A percentile compares a stretch with the other conserved stretches of the same genome.
phyloP scores from a whole-genome alignment of 2,888 invertebrate species.

The Monopis laevigella region DNA sequence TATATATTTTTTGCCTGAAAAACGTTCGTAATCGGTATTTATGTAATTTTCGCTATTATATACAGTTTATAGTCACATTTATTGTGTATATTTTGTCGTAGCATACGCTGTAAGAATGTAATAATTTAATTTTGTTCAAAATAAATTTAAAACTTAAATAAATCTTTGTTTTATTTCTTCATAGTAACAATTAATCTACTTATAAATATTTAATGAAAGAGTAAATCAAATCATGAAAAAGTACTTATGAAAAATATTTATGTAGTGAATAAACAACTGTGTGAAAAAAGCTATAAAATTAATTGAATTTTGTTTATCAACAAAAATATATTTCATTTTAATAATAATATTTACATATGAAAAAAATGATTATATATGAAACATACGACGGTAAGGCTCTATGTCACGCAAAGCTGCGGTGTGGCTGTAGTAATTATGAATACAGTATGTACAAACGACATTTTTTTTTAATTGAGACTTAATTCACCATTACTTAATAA shows the following conservation, averaged over 20 bases:
- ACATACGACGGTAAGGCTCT: constrained; percentile 1
- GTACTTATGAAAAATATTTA: neutral
- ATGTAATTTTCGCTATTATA: neutral
- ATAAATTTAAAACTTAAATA: constrained; percentile 41
- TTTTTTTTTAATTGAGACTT: too few relatives aligned
- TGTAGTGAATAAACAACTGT: neutral
- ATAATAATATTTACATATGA: constrained; percentile 7
- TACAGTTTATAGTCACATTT: constrained; percentile 59
- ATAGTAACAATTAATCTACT: neutral
- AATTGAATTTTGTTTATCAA: neutral
- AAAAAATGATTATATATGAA: too few relatives aligned
- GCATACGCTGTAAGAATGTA: constrained; percentile 55
- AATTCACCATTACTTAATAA: too few relatives aligned
- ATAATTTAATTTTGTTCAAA: constrained; percentile 57
- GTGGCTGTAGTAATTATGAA: too few relatives aligned
- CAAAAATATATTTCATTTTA: constrained; percentile 5
- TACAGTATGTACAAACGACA: too few relatives aligned
- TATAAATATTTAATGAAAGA: too few relatives aligned
- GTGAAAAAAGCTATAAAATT: constrained; percentile 1
- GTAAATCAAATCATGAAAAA: neutral
- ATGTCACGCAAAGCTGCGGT: constrained; percentile 7
- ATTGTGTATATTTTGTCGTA: constrained; percentile 44
- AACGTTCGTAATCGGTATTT: neutral
- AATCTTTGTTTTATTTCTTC: constrained; percentile 28
- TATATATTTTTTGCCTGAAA: neutral